phyloP scores from a whole-genome alignment of 2,797 vertebrate genomes.

The Liparis tanakae region DNA sequence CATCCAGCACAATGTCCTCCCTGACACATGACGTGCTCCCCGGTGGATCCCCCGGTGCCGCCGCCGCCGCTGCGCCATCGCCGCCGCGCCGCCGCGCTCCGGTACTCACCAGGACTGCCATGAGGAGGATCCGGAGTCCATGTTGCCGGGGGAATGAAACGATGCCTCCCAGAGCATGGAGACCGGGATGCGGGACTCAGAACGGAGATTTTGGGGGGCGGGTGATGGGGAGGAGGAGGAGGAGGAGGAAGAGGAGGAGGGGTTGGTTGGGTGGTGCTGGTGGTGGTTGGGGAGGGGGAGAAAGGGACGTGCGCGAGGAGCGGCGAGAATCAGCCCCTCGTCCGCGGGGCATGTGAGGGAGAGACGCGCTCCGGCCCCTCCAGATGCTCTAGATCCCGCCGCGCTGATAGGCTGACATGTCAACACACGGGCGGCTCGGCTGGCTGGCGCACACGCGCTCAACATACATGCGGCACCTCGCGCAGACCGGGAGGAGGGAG shows the following conservation, averaged over 20 bases:
- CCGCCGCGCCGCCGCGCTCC: too few species aligned
- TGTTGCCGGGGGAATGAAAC: conserved; percentile 85
- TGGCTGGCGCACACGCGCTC: conserved; percentile 76
- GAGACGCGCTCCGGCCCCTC: conserved; percentile 68
- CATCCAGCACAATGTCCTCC: conserved; percentile 36
- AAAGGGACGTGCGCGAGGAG: conserved; percentile 43
- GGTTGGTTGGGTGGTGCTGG: too few species aligned
- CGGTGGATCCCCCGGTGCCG: conserved; percentile 67
- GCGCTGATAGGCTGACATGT: conserved; percentile 79
- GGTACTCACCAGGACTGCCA: conserved; percentile 86
- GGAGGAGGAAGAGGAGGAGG: too few species aligned
- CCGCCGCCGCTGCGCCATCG: conserved; percentile 60
- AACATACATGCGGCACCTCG: conserved; percentile 81
- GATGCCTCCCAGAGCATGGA: conserved; percentile 81
- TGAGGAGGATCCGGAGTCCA: conserved; percentile 88
- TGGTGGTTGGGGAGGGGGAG: background rate
- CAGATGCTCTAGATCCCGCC: conserved; percentile 78
- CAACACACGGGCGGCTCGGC: conserved; percentile 76
- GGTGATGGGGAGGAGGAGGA: too few species aligned
- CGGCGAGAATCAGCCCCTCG: conserved; percentile 60
- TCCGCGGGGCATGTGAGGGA: conserved; percentile 74
- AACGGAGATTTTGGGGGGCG: too few species aligned
- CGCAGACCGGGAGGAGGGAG: conserved; percentile 43
- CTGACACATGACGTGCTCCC: conserved; percentile 66
- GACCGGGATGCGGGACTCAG: conserved; percentile 64